A percentile compares a stretch with the other conserved stretches of the same genome.
Conservation (phyloP, 2,797 vertebrate species). For the Psittacula echo region DNA sequence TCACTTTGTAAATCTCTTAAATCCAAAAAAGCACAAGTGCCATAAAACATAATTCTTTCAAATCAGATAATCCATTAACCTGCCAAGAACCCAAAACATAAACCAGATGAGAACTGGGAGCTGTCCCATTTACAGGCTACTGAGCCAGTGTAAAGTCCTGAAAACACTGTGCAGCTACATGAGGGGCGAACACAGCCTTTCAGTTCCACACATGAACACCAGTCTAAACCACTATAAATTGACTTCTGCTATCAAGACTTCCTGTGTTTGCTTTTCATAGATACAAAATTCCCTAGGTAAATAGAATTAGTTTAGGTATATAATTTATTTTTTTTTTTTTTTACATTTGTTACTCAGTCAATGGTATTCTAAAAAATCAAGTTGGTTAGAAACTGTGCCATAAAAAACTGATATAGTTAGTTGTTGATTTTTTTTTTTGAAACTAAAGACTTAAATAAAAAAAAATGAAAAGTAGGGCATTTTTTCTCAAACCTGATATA, state of each 20-base stretch:
- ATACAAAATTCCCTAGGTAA: background rate
- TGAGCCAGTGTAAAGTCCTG: background rate
- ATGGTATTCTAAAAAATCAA: background rate
- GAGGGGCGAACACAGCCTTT: background rate
- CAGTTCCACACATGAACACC: background rate
- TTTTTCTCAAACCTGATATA: background rate
- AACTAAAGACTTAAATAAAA: background rate
- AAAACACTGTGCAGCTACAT: background rate
- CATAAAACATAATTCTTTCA: background rate
- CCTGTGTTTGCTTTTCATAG: background rate
- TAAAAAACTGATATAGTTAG: background rate
- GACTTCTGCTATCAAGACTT: background rate
- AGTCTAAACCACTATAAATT: background rate
- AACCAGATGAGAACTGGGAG: background rate
- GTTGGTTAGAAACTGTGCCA: background rate
- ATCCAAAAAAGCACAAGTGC: background rate
- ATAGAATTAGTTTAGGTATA: background rate
- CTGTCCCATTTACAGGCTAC: background rate
- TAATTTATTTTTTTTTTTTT: background rate
- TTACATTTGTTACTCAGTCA: background rate
- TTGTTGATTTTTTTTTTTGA: background rate
- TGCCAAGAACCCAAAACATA: background rate
- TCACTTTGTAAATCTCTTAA: slow-evolving; percentile 4
- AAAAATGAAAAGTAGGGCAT: background rate
- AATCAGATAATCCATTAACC: background rate